phyloP scores from a whole-genome alignment of 1,140 invertebrate species.

The Triops longicaudatus region DNA sequence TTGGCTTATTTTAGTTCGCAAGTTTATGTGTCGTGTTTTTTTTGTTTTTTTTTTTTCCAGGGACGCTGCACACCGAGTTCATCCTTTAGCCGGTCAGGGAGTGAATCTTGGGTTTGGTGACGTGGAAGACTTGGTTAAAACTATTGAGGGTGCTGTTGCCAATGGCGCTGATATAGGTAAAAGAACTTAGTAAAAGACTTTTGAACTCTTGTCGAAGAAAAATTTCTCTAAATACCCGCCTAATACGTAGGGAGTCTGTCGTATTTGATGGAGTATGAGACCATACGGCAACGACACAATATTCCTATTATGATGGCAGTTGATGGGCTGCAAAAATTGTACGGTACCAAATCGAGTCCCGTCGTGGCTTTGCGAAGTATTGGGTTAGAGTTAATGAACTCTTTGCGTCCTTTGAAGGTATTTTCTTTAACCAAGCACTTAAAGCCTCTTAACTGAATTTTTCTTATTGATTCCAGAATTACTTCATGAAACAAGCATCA shows the following conservation, averaged over 20 bases:
- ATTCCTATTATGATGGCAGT: slow-evolving; percentile 78
- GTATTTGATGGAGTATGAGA: slow-evolving; percentile 78
- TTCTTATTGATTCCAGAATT: not conserved
- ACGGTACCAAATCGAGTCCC: slow-evolving; percentile 64
- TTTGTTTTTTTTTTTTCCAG: slow-evolving; percentile 43
- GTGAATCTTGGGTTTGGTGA: slow-evolving; percentile 97
- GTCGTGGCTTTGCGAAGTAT: slow-evolving; percentile 71
- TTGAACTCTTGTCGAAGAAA: slow-evolving; percentile 18
- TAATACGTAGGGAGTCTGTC: slow-evolving; percentile 45
- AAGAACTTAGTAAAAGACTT: too few relatives aligned
- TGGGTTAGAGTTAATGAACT: slow-evolving; percentile 75
- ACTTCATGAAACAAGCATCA: not conserved
- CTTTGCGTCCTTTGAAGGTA: slow-evolving; percentile 68
- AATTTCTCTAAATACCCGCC: slow-evolving; percentile 30
- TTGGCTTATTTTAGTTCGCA: too few relatives aligned
- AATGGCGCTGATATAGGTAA: slow-evolving; percentile 64
- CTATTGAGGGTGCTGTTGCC: slow-evolving; percentile 46
- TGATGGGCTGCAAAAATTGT: slow-evolving; percentile 79
- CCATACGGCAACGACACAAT: slow-evolving; percentile 69
- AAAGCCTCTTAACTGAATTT: not conserved
- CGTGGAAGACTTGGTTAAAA: slow-evolving; percentile 58
- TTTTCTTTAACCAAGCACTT: not conserved
- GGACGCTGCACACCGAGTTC: slow-evolving; percentile 92
- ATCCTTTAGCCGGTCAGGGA: slow-evolving; percentile 94
- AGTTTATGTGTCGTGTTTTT: not conserved